Evolutionary conservation across 2,888 invertebrate genomes (phyloP).

Genomic region (Acanthosepion lycidas): DNA sequence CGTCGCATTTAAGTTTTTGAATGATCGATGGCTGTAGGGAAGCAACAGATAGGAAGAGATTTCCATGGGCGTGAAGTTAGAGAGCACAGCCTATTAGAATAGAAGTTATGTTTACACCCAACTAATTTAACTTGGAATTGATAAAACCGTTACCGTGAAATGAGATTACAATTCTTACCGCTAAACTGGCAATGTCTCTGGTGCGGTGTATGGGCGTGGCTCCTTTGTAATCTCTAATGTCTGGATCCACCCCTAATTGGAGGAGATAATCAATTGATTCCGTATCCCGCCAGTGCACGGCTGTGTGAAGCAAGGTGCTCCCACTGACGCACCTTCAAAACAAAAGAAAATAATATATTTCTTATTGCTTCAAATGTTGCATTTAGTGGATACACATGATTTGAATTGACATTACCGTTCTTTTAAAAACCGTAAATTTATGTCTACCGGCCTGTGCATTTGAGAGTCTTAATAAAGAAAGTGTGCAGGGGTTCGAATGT

Average conservation of each 20-base stretch:
- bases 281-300: slow-evolving; percentile 71
- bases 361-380: background rate
- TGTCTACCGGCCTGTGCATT: too few relatives aligned
- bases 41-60: too few relatives aligned
- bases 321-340: slow-evolving; percentile 71
- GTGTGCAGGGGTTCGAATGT: too few relatives aligned
- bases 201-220: slow-evolving; percentile 72
- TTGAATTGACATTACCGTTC: too few relatives aligned
- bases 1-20: too few relatives aligned
- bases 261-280: slow-evolving; percentile 67
- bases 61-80: too few relatives aligned
- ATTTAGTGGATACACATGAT: too few relatives aligned
- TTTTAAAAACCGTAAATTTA: too few relatives aligned
- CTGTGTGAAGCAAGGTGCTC: slow-evolving; percentile 74
- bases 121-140: background rate
- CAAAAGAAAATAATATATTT: background rate
- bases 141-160: too few relatives aligned
- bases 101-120: background rate
- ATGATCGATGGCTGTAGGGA: too few relatives aligned
- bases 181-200: slow-evolving; percentile 65
- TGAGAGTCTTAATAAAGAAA: too few relatives aligned
- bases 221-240: slow-evolving; percentile 73
- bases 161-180: slow-evolving; percentile 56
- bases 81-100: background rate
- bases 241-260: slow-evolving; percentile 67